Conservation (phyloP, 2,797 vertebrate species). For the Liparis tanakae region DNA sequence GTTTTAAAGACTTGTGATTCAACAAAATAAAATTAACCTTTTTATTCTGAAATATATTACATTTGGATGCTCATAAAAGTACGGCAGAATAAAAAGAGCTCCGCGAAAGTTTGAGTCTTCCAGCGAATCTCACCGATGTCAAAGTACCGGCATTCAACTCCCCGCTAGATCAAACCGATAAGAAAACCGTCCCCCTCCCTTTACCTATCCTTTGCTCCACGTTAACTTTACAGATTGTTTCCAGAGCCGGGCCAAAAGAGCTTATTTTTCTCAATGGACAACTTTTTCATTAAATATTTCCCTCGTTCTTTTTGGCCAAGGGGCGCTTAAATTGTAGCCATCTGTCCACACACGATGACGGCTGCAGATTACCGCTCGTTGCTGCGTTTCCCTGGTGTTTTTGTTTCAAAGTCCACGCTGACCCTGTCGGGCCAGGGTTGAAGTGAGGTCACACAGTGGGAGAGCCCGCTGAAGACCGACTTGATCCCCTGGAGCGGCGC, state of each 20-base stretch:
- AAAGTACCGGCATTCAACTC: conserved; percentile 66
- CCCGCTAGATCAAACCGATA: conserved; percentile 67
- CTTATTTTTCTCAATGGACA: conserved; percentile 61
- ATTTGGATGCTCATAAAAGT: conserved; percentile 42
- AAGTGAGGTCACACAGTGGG: conserved; percentile 55
- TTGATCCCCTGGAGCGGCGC: background rate
- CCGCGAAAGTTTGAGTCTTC: conserved; percentile 34
- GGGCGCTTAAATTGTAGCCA: conserved; percentile 76
- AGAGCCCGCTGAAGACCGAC: conserved; percentile 16
- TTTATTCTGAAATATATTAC: conserved; percentile 23
- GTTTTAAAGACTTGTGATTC: conserved; percentile 18
- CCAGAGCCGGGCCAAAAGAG: conserved; percentile 27
- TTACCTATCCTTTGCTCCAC: conserved; percentile 44
- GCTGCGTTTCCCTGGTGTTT: conserved; percentile 49
- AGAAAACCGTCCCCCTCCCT: conserved; percentile 73
- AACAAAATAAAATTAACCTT: conserved; percentile 26
- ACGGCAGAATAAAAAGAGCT: conserved; percentile 47
- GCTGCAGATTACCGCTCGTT: conserved; percentile 48
- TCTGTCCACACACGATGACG: conserved; percentile 58
- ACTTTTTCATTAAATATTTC: conserved; percentile 69
- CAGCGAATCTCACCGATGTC: conserved; percentile 63
- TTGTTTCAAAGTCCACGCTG: conserved; percentile 58
- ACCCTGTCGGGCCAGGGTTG: conserved; percentile 54
- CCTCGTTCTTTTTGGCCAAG: conserved; percentile 39
- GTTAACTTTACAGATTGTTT: conserved; percentile 52